Evolutionary conservation across 2,888 invertebrate species (phyloP).

Genomic region (Cerastoderma edule): DNA sequence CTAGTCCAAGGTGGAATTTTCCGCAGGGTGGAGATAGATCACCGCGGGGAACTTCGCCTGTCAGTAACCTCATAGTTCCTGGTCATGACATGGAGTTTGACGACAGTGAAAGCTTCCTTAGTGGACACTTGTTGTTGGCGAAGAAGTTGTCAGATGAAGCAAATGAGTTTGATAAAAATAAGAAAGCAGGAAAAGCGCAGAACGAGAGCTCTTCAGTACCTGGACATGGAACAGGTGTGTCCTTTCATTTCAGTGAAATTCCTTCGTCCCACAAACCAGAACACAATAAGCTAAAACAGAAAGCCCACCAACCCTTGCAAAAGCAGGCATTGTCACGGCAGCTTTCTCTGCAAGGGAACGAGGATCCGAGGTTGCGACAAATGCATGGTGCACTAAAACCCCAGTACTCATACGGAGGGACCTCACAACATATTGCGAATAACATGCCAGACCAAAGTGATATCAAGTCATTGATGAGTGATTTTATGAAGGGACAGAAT

Average conservation of each 20-base stretch:
- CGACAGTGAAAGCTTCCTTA: constrained; percentile 65
- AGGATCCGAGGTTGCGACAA: constrained; percentile 88
- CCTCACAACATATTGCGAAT: background rate
- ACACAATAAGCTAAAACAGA: constrained; percentile 13
- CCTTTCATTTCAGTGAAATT: constrained; percentile 17
- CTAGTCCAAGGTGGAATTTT: constrained; percentile 34
- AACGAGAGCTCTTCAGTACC: constrained; percentile 7
- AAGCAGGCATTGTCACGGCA: constrained; percentile 59
- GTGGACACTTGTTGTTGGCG: constrained; percentile 84
- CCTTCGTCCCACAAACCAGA: background rate
- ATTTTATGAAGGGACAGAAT: constrained; percentile 50
- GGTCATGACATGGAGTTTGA: constrained; percentile 36
- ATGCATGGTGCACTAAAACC: constrained; percentile 35
- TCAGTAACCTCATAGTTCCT: constrained; percentile 41
- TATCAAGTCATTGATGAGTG: constrained; percentile 33
- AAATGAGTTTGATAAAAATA: constrained; percentile 63
- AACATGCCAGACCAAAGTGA: background rate
- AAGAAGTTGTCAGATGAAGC: constrained; percentile 84
- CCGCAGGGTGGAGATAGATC: constrained; percentile 18
- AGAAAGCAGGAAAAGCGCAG: constrained; percentile 7
- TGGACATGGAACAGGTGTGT: constrained; percentile 6
- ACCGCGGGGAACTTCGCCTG: constrained; percentile 35
- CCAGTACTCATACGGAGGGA: constrained; percentile 50
- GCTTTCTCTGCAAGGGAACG: constrained; percentile 88
- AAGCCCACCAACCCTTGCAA: constrained; percentile 25